Percentiles rank a stretch among this genome's conserved stretches.
Evolutionary conservation across 2,888 invertebrate species (phyloP).

Genomic region (Yponomeuta evonymella): DNA sequence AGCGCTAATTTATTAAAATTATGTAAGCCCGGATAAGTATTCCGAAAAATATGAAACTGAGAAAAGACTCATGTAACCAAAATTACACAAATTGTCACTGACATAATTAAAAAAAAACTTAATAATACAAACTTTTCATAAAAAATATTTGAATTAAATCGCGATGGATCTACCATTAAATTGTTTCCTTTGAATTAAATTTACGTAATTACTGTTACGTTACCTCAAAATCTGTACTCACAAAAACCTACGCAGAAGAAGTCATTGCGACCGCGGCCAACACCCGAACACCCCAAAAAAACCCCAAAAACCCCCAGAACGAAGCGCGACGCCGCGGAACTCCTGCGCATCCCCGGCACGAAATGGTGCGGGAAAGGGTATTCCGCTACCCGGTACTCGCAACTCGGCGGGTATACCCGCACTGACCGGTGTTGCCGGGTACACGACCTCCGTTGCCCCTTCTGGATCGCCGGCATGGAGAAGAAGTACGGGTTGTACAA

Average conservation of each 20-base stretch:
- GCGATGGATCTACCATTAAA: too few relatives aligned
- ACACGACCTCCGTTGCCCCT: constrained; percentile 90
- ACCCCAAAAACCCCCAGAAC: constrained; percentile 44
- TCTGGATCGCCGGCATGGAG: constrained; percentile 89
- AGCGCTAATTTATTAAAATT: too few relatives aligned
- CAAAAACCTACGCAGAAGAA: constrained; percentile 7
- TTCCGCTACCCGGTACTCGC: constrained; percentile 86
- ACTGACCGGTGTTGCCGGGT: constrained; percentile 92
- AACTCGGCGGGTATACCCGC: constrained; percentile 87
- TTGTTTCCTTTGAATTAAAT: too few relatives aligned
- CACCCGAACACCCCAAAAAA: constrained; percentile 13
- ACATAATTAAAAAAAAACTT: too few relatives aligned
- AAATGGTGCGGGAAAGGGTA: constrained; percentile 96
- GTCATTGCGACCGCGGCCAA: constrained; percentile 24
- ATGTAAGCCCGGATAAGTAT: too few relatives aligned
- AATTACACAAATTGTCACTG: too few relatives aligned
- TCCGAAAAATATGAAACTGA: too few relatives aligned
- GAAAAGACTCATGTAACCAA: too few relatives aligned
- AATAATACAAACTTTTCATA: too few relatives aligned
- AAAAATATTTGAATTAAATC: too few relatives aligned
- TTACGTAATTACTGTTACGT: too few relatives aligned
- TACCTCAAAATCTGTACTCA: too few relatives aligned
- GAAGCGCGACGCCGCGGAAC: constrained; percentile 73
- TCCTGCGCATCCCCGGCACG: constrained; percentile 90
- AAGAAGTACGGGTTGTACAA: constrained; percentile 91